phyloP scores from a whole-genome alignment of 2,888 invertebrate species.

The Onchidella celtica region DNA sequence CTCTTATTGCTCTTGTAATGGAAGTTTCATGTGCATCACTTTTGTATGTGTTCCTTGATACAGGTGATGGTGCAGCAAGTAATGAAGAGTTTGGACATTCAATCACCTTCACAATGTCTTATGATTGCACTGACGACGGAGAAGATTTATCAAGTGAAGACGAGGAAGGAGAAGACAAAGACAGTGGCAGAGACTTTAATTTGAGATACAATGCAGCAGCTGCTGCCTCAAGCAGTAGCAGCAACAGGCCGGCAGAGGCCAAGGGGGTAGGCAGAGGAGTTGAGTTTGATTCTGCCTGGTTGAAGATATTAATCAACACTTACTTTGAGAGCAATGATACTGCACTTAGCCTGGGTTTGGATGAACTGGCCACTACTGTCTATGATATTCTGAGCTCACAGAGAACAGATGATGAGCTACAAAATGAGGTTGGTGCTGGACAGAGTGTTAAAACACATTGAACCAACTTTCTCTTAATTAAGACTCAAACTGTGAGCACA shows the following conservation, averaged over 20 bases:
- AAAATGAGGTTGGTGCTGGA: constrained; percentile 74
- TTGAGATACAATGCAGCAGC: constrained; percentile 26
- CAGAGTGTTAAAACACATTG: not conserved
- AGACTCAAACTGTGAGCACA: no score
- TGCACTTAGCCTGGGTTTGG: constrained; percentile 65
- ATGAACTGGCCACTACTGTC: constrained; percentile 72
- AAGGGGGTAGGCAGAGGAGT: not conserved
- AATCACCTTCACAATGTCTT: constrained; percentile 66
- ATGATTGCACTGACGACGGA: not conserved
- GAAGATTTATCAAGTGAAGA: constrained; percentile 39
- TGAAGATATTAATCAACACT: constrained; percentile 61
- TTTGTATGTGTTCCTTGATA: no score
- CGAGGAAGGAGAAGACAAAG: constrained; percentile 11
- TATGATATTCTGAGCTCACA: constrained; percentile 76
- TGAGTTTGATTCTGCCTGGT: constrained; percentile 61
- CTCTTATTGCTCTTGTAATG: no score
- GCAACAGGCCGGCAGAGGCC: not conserved
- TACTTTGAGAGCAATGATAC: constrained; percentile 63
- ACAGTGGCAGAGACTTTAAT: constrained; percentile 24
- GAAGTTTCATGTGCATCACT: no score
- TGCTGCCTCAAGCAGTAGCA: not conserved
- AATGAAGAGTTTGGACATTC: constrained; percentile 69
- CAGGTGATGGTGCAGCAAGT: constrained; percentile 66
- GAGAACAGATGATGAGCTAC: constrained; percentile 73
- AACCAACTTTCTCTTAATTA: no score